Conservation (phyloP, 2,888 invertebrate species). For the Morpho deidamia region DNA sequence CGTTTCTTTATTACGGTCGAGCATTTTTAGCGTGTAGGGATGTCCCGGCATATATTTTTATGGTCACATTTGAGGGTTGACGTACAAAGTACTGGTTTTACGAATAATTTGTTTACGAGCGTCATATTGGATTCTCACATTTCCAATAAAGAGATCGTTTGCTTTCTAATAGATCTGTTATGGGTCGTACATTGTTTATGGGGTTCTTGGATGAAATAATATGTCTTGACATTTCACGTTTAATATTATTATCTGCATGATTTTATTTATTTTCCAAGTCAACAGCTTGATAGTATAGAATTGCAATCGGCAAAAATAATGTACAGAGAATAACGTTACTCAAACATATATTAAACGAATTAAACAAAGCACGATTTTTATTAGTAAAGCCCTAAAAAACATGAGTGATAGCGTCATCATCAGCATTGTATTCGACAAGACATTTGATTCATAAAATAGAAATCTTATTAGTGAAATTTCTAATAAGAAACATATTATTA, state of each 20-base stretch:
- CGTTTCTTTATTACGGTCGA: conserved; percentile 73
- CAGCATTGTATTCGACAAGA: no score
- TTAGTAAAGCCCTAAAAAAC: no score
- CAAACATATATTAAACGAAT: no score
- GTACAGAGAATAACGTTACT: no score
- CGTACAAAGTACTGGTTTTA: conserved; percentile 45
- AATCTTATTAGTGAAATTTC: no score
- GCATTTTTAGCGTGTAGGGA: conserved; percentile 48
- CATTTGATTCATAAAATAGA: no score
- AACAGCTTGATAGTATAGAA: no score
- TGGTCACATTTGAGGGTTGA: conserved; percentile 49
- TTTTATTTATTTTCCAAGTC: no score
- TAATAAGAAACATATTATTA: no score
- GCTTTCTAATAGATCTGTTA: conserved; percentile 35
- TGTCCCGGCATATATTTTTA: conserved; percentile 43
- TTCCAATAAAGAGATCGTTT: conserved; percentile 37
- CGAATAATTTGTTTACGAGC: conserved; percentile 71
- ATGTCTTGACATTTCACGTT: conserved; percentile 2
- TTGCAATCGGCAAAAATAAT: no score
- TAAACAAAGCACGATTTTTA: no score
- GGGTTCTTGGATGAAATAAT: conserved; percentile 1
- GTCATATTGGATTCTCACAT: conserved; percentile 60
- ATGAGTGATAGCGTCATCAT: no score
- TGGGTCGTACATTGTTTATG: conserved; percentile 26
- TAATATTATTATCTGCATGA: neutral